Percentiles rank a stretch among this genome's conserved stretches.
Conservation (phyloP, 1,140 invertebrate genomes). For the Hesperophylax magnus region DNA sequence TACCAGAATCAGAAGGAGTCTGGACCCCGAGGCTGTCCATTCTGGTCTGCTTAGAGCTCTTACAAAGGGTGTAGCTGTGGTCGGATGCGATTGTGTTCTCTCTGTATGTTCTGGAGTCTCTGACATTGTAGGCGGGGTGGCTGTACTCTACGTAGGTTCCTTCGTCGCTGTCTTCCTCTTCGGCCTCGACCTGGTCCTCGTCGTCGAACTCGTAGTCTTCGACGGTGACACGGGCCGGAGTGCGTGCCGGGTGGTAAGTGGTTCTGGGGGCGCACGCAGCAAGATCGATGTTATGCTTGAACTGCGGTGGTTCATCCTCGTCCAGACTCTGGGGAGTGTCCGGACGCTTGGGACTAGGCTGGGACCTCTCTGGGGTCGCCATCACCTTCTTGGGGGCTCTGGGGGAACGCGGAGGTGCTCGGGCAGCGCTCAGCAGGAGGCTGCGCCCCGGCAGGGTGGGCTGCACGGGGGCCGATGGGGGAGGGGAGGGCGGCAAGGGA, state of each 20-base stretch:
- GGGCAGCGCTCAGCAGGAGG: conserved; percentile 57
- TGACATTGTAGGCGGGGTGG: not conserved
- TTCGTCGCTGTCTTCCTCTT: conserved; percentile 34
- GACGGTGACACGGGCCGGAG: not conserved
- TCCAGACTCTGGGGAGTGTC: conserved; percentile 61
- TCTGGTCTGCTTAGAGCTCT: conserved; percentile 68
- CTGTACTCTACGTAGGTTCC: conserved; percentile 17
- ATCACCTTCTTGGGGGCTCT: conserved; percentile 49
- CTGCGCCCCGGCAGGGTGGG: conserved; percentile 35
- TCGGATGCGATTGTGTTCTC: conserved; percentile 70
- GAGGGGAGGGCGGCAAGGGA: conserved; percentile 54
- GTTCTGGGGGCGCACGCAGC: conserved; percentile 62
- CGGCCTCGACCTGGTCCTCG: conserved; percentile 31
- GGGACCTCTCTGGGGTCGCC: conserved; percentile 57
- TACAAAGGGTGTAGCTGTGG: conserved; percentile 79
- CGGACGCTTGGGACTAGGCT: conserved; percentile 62
- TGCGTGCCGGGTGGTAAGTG: conserved; percentile 48
- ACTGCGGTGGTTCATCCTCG: conserved; percentile 57
- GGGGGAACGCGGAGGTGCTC: conserved; percentile 58
- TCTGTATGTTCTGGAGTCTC: conserved; percentile 59
- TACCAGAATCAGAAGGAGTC: conserved; percentile 90
- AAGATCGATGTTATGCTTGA: conserved; percentile 62
- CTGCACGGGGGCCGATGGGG: not conserved
- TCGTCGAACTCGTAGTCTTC: conserved; percentile 20
- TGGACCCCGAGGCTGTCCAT: conserved; percentile 79